These are phyloP conservation scores for Pammene fasciana DNA, from an alignment of 2,888 invertebrate species.

Conservation along the genomic window DNA sequence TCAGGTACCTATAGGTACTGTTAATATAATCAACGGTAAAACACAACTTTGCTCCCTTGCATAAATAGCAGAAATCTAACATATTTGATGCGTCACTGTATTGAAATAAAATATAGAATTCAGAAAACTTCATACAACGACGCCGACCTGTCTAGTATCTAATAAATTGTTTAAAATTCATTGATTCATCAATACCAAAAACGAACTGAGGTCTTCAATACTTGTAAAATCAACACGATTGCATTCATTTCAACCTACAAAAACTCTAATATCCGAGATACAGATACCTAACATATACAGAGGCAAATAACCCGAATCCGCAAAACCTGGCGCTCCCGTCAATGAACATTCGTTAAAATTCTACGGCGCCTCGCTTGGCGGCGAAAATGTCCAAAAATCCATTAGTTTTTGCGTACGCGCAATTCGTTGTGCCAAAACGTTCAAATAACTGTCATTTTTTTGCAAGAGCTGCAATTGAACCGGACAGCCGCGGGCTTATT, in stretches of 20 bases:
- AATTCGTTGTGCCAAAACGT: conserved; percentile 60
- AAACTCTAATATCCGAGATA: conserved; percentile 18
- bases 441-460: conserved; percentile 68
- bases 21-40: too few species aligned
- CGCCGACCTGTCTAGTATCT: too few species aligned
- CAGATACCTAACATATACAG: not conserved
- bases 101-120: too few species aligned
- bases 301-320: conserved; percentile 46
- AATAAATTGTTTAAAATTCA: too few species aligned
- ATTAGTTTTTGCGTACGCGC: conserved; percentile 59
- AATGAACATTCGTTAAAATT: conserved; percentile 61
- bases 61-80: too few species aligned
- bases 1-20: too few species aligned
- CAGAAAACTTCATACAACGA: too few species aligned
- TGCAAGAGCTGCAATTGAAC: conserved; percentile 57
- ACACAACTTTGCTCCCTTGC: too few species aligned
- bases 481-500: conserved; percentile 47
- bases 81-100: too few species aligned
- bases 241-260: conserved; percentile 7
- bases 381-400: conserved; percentile 61
- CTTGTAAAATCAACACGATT: conserved; percentile 7
- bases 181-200: too few species aligned
- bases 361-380: conserved; percentile 53
- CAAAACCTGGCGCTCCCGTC: conserved; percentile 56
- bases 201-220: not conserved